A percentile compares a stretch with the other conserved stretches of the same genome.
Evolutionary conservation across 2,113 vertebrate species (phyloP).

Genomic region (Acanthisitta chloris): DNA sequence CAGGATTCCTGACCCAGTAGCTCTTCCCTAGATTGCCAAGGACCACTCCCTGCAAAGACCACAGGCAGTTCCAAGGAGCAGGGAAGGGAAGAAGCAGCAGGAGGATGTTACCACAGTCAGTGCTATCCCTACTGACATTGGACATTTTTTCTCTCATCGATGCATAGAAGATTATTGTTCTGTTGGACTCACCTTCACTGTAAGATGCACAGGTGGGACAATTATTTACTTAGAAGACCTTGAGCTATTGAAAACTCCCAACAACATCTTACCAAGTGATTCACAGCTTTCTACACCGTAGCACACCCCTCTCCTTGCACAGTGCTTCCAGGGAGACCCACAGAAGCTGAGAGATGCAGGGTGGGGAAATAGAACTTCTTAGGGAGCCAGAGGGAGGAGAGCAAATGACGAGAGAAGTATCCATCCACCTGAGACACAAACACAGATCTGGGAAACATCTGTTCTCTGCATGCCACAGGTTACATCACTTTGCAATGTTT

Average conservation of each 20-base stretch:
- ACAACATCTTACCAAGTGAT: background rate
- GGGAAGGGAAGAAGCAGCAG: background rate
- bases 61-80: background rate
- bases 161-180: background rate
- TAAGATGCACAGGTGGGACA: background rate
- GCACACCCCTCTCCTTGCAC: background rate
- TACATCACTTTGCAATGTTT: slow-evolving; percentile 42
- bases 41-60: background rate
- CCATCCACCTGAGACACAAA: slow-evolving; percentile 30
- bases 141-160: background rate
- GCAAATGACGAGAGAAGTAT: background rate
- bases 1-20: background rate
- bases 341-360: background rate
- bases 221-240: background rate
- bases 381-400: background rate
- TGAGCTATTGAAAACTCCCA: background rate
- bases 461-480: slow-evolving; percentile 34
- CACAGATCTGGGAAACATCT: slow-evolving; percentile 14
- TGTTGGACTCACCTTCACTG: rapidly evolving
- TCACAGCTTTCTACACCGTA: background rate
- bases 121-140: background rate
- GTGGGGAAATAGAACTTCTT: background rate
- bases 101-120: rapidly evolving
- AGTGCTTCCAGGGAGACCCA: background rate
- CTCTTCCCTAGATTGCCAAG: background rate